Conservation (phyloP, 2,113 vertebrate species). For the Cairina moschata region DNA sequence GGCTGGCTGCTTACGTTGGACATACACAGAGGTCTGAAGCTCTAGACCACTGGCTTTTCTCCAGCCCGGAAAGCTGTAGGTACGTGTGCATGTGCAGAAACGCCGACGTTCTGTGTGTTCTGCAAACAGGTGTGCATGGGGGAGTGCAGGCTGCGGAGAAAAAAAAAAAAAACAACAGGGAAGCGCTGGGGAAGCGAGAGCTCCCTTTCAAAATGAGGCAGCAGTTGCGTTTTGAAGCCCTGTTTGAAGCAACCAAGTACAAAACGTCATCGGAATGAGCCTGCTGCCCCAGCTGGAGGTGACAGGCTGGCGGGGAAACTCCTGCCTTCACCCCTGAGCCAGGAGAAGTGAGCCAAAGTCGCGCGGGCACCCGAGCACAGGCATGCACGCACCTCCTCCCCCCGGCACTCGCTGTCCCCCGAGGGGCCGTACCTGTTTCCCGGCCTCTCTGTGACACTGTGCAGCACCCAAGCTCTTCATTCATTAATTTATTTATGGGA, state of each 20-base stretch:
- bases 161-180: neutral
- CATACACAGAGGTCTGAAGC: neutral
- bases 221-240: neutral
- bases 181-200: neutral
- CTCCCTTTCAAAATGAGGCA: neutral
- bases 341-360: neutral
- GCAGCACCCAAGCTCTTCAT: neutral
- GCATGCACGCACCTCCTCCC: neutral
- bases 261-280: neutral
- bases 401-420: neutral
- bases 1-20: neutral
- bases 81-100: neutral
- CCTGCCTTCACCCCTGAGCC: neutral
- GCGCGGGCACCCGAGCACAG: neutral
- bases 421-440: neutral
- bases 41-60: neutral
- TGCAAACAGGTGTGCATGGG: neutral
- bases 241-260: neutral
- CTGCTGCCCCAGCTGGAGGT: neutral
- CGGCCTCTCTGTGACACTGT: neutral
- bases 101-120: neutral
- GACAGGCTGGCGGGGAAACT: neutral
- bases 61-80: neutral
- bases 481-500: neutral
- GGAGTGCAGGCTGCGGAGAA: neutral